Base-by-base conservation (phyloP, 2,888 invertebrate genomes). In the Diabrotica balteata region DNA sequence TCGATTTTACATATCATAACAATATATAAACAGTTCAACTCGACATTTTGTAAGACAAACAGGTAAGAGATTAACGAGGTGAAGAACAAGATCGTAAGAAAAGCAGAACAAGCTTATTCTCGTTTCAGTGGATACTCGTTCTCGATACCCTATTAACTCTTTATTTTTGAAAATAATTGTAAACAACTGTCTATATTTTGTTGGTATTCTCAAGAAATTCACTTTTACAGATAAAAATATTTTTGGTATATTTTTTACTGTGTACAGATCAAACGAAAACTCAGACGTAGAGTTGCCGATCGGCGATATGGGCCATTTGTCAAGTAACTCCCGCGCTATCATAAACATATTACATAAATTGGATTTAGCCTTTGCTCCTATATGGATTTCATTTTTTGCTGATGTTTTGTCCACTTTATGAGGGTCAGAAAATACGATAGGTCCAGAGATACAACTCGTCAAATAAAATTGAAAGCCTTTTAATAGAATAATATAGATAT, bases 321-420 rank as follows among this genome's bases (percentile, higher is more conserved):
- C 79, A 80, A 78, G 78, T 76, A 73, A 72, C 73, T 71, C 72
- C 73, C 72, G 74, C 76, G 78, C 78, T 75, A 81, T 82, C 82
- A 82, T 81, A 82, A 81, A 82, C 80, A 80, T 82, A 82, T 82
- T 81, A 82, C 78, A 77, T 75, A 73, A 76, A 78, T 75, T 73
- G 76, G 74, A 74, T 70, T 68, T 59, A 59, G 68, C 63, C 66
- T 66, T 63, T 64, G 52, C 62, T 43, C 22, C 53, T 63, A 59
- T 73, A 72, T 72, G 66, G 70, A 73, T 68, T 68, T 68, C 63
- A 70, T 66, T 70, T 71, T 73, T 73, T 64, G 72, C 72, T 69
- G 72, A 69, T 66, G 47, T 50, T 49, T 66, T 51, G 47, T 52
- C 59, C 60, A 54, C 61, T 64, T 64, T 64, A 62, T 62, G 32